Evolutionary conservation across 2,888 invertebrate species (phyloP).

Genomic region (Hyles lineata): DNA sequence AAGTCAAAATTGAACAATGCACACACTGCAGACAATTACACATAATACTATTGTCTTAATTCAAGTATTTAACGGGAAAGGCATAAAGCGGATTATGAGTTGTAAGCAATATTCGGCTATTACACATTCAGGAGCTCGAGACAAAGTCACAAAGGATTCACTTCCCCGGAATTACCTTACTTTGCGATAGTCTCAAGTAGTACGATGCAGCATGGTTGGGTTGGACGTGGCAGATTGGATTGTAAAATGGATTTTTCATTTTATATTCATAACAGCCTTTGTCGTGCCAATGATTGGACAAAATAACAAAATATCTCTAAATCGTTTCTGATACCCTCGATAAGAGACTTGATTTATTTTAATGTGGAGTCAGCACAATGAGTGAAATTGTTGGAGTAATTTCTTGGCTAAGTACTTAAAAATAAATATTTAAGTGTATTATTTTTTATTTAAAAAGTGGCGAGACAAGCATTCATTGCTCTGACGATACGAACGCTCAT

Average conservation of each 20-base stretch:
- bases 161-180: constrained; percentile 51
- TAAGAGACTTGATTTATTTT: too few relatives aligned
- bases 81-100: constrained; percentile 13
- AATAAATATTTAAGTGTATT: too few relatives aligned
- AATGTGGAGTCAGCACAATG: too few relatives aligned
- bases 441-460: too few relatives aligned
- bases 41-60: not conserved
- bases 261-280: too few relatives aligned
- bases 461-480: too few relatives aligned
- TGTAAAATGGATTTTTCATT: not conserved
- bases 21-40: not conserved
- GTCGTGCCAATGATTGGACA: too few relatives aligned
- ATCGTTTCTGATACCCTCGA: too few relatives aligned
- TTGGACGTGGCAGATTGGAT: constrained; percentile 1
- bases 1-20: not conserved
- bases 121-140: constrained; percentile 17
- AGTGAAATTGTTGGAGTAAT: too few relatives aligned
- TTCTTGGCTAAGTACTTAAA: too few relatives aligned
- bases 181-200: constrained; percentile 46
- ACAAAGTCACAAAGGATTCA: constrained; percentile 52
- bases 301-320: too few relatives aligned
- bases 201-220: not conserved
- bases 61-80: not conserved
- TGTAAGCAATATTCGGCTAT: constrained; percentile 27
- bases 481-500: too few relatives aligned